Evolutionary conservation across 1,140 invertebrate species (phyloP).

Genomic region (Ceratina australensis): DNA sequence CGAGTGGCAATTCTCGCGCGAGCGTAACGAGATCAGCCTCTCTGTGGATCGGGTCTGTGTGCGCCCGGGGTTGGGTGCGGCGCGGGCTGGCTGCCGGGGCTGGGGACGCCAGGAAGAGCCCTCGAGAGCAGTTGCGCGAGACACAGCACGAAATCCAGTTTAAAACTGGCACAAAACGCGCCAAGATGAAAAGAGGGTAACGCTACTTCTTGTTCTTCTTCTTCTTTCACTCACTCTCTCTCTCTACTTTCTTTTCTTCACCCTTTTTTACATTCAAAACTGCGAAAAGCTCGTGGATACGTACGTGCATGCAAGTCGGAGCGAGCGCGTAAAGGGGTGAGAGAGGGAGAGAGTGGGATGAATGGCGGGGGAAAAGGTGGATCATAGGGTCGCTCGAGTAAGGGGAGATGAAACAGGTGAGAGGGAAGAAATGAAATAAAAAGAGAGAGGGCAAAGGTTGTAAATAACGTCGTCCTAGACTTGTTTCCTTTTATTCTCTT

Average conservation of each 20-base stretch:
- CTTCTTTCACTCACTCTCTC: not conserved
- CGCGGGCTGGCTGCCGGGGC: not conserved
- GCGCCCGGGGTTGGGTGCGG: not conserved
- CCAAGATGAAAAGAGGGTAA: conserved; percentile 8
- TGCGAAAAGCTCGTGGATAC: no score
- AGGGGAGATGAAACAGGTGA: conserved; percentile 1
- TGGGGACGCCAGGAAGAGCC: conserved; percentile 26
- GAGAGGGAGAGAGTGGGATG: not conserved
- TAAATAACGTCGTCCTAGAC: conserved; percentile 5
- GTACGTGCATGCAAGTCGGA: no score
- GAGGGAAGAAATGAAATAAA: not conserved
- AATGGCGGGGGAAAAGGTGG: not conserved
- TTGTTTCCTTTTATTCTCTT: not conserved
- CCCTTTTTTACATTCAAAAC: no score
- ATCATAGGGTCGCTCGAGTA: not conserved
- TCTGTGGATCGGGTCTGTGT: not conserved
- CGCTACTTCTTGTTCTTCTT: conserved; percentile 6
- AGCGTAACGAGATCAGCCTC: conserved; percentile 52
- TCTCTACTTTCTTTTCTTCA: not conserved
- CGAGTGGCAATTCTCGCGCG: conserved; percentile 58
- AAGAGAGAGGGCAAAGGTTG: not conserved
- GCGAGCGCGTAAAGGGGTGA: no score
- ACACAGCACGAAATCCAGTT: conserved; percentile 57
- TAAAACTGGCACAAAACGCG: conserved; percentile 50
- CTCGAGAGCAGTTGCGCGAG: conserved; percentile 45